Percentiles rank a stretch among this genome's conserved stretches.
Evolutionary conservation across 1,140 invertebrate genomes (phyloP).

Genomic region (Aphelinus certus): DNA sequence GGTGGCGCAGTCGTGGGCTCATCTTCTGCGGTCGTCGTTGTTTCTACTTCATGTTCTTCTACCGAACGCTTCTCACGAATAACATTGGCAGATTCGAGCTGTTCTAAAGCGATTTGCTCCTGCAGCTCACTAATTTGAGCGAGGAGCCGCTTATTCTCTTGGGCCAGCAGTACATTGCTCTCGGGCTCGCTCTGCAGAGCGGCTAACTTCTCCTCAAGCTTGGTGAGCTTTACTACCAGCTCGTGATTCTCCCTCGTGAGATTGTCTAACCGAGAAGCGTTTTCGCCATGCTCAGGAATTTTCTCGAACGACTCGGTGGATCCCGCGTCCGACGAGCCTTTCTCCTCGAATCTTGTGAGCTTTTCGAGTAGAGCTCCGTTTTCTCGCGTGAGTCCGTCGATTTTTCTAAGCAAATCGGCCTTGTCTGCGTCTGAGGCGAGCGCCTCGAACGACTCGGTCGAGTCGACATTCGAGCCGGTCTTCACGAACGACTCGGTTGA

Average conservation of each 20-base stretch:
- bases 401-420: slow-evolving; percentile 73
- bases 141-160: slow-evolving; percentile 57
- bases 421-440: slow-evolving; percentile 50
- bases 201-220: slow-evolving; percentile 57
- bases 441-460: slow-evolving; percentile 55
- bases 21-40: not conserved
- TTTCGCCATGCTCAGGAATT: slow-evolving; percentile 65
- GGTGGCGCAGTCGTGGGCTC: not conserved
- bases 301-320: slow-evolving; percentile 64
- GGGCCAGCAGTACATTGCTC: slow-evolving; percentile 47
- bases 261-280: slow-evolving; percentile 73
- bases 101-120: slow-evolving; percentile 38
- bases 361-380: slow-evolving; percentile 68
- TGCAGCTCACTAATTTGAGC: slow-evolving; percentile 45
- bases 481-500: slow-evolving; percentile 58
- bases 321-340: slow-evolving; percentile 65
- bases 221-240: slow-evolving; percentile 66
- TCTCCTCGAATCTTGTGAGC: slow-evolving; percentile 68
- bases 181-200: slow-evolving; percentile 40
- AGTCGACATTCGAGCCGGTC: slow-evolving; percentile 49
- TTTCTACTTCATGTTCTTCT: not conserved
- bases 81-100: not conserved
- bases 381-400: slow-evolving; percentile 72
- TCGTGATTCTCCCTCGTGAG: slow-evolving; percentile 72
- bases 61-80: not conserved